Base-by-base conservation (phyloP, 2,113 vertebrate species). In the Mormyrus lacerda region DNA sequence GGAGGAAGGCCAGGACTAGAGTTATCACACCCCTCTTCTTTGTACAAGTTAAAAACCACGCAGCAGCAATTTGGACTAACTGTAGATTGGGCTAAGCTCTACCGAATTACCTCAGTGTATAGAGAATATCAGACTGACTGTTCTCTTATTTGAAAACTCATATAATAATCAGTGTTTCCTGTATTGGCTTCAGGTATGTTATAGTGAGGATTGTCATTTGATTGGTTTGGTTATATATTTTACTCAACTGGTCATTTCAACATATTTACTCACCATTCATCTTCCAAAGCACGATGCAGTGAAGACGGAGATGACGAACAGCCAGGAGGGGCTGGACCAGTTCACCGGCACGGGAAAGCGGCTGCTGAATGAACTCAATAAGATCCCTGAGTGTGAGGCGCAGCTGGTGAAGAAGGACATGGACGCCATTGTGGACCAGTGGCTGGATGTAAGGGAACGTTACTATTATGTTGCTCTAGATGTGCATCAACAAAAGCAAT, bases 331-430 rank as follows among this genome's bases (percentile, higher is more conserved):
- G 3, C 91, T 99, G 93, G 97, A 98, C 90, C 93, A 90, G 84
- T 98, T 98, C 91, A 98, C 96, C 61, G 95, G 91, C 91, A 98
- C 97, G 96, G 97, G 97, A 82, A 98, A 97, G 91, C 97, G 97
- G 58, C 94, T 99, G 89, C 87, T 97, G 87, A 93, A 93, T 39
- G 98, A 99, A 89, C 90, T 99, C 92, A 98, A 96, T 92, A 98
- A 96, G 92, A 95, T 98, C 9, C 96, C 95, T 0, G 96, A 97
- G 27, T 96, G 97, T 3, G 95, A 99, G 53, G 91, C 93, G 61
- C 73, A 93, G 51, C 86, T 90, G 0, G 89, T 98, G 87, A 98
- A 97, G 93, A 94, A 94, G 83, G 97, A 99, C 45, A 95, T 97
- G 95, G 97, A 99, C 87, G 93, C 91, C 87, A 93, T 91, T 0